A percentile compares a stretch with the other conserved stretches of the same genome.
These are phyloP conservation scores for Oscheius onirici DNA, from an alignment of 2,888 invertebrate genomes.

Conservation along the genomic window DNA sequence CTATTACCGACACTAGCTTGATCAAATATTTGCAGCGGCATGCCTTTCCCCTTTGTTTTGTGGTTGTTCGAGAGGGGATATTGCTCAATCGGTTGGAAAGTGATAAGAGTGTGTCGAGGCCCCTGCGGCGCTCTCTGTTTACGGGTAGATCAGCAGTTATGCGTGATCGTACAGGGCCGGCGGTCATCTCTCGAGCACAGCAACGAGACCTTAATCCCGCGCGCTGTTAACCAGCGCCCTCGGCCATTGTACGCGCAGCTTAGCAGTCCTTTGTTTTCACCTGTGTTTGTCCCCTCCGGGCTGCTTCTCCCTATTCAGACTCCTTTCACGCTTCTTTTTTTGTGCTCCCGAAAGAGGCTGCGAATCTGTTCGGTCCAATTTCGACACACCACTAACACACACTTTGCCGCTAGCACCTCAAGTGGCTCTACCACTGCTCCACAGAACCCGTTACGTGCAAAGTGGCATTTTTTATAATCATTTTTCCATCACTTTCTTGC, in stretches of 20 bases:
- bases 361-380: conserved; percentile 16
- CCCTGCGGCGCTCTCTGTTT: conserved; percentile 18
- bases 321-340: conserved; percentile 30
- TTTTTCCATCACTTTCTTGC: too few species aligned
- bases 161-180: conserved; percentile 31
- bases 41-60: conserved; percentile 19
- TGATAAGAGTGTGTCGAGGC: conserved; percentile 13
- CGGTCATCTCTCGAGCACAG: conserved; percentile 25
- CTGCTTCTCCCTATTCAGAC: conserved; percentile 25
- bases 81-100: conserved; percentile 5
- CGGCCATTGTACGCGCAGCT: conserved; percentile 30
- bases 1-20: conserved; percentile 24
- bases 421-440: conserved; percentile 4
- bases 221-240: conserved; percentile 29
- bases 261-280: conserved; percentile 31
- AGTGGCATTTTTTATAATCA: too few species aligned
- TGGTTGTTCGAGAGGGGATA: conserved; percentile 6
- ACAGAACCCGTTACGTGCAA: conserved; percentile 2
- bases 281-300: conserved; percentile 23
- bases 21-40: conserved; percentile 17
- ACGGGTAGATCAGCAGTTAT: conserved; percentile 26
- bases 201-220: conserved; percentile 15
- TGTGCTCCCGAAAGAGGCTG: conserved; percentile 10
- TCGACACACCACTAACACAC: conserved; percentile 12
- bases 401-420: conserved; percentile 19